Evolutionary conservation across 2,113 vertebrate genomes (phyloP), one percentile per base, ranked within the genome.

Genomic region (Telmatochromis sp.): DNA sequence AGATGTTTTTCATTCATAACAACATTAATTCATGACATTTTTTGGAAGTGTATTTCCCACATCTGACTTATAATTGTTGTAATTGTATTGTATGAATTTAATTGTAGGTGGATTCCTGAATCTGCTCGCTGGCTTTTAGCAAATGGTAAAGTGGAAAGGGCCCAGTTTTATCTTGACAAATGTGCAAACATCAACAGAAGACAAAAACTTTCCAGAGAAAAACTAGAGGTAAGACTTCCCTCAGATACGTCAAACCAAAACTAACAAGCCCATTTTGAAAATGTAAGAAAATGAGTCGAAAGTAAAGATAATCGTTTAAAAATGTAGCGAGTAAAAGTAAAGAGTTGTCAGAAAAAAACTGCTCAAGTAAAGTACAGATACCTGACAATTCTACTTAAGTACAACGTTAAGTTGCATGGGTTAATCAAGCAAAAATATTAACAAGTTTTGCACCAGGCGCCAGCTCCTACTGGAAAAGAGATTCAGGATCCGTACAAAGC

Each of bases 61-160:
- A 31, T 78, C 15, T 11, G 9, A 19, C 26, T 31, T 63, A 14
- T 3, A 21, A 37, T 40, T 0, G 4, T 65, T 7, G 15, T 35
- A 19, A 23, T 35, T 45, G 13, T 45, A 45, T 57, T 42, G 6
- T 28, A 40, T 33, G 51, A 15, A 1, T 47, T 0, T 60, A 9
- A 14, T 33, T 42, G 9, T 23, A 99, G 98, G 97, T 98, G 97
- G 97, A 90, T 98, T 60, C 97, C 98, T 45, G 98, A 98, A 91
- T 99, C 98, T 26, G 97, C 97, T 3, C 95, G 97, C 12, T 98
- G 98, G 98, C 96, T 98, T 81, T 94, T 98, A 86, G 97, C 96
- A 35, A 97, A 96, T 2, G 97, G 97, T 21, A 93, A 94, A 79
- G 92, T 95, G 84, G 91, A 96, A 7, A 85, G 88, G 51, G 98